Conservation (phyloP, 2,888 invertebrate species). For the Anthophora plumipes region DNA sequence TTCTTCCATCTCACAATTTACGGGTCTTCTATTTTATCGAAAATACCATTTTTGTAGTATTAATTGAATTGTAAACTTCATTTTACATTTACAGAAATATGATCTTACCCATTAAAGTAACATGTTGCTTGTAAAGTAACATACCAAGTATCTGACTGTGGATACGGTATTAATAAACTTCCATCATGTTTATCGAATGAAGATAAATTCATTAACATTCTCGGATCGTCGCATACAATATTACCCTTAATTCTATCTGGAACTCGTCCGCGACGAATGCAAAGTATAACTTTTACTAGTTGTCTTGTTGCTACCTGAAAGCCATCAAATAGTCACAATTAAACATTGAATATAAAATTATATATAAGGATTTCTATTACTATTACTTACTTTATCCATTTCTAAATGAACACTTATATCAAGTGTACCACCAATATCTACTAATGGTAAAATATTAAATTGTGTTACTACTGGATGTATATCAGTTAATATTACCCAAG, state of each 20-base stretch:
- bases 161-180: constrained; percentile 84
- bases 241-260: constrained; percentile 75
- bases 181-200: constrained; percentile 71
- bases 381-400: constrained; percentile 78
- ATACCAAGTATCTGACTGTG: constrained; percentile 85
- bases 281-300: constrained; percentile 77
- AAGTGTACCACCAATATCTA: constrained; percentile 85
- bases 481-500: constrained; percentile 84
- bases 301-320: constrained; percentile 74
- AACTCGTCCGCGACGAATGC: constrained; percentile 79
- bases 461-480: constrained; percentile 81
- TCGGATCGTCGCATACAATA: constrained; percentile 76
- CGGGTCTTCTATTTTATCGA: constrained; percentile 74
- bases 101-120: constrained; percentile 79
- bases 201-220: constrained; percentile 76
- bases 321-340: constrained; percentile 1
- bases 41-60: constrained; percentile 16
- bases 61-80: neutral
- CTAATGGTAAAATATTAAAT: constrained; percentile 84
- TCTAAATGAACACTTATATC: constrained; percentile 83
- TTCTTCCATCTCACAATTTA: constrained; percentile 82
- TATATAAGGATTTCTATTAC: constrained; percentile 3
- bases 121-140: constrained; percentile 83
- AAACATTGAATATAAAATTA: neutral
- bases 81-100: neutral